Percentiles rank a stretch among this genome's conserved stretches.
Evolutionary conservation across 2,113 vertebrate genomes (phyloP).

Genomic region (Micromys minutus): DNA sequence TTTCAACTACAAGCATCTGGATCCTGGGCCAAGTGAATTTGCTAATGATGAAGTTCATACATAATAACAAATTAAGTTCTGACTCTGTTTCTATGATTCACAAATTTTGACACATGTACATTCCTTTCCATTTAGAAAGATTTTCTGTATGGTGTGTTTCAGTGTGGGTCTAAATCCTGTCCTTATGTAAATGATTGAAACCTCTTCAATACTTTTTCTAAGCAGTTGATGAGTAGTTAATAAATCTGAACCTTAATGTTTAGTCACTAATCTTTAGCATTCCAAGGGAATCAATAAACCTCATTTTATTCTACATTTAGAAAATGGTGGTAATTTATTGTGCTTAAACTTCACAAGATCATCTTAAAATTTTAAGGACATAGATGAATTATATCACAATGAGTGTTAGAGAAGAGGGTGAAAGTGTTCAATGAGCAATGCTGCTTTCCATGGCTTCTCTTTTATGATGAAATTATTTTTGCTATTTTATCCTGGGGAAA

Average conservation of each 20-base stretch:
- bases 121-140: background rate
- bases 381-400: background rate
- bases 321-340: background rate
- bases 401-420: background rate
- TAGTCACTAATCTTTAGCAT: background rate
- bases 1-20: constrained; percentile 34
- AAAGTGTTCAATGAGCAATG: background rate
- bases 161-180: background rate
- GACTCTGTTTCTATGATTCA: background rate
- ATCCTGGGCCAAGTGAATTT: constrained; percentile 22
- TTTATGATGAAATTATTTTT: background rate
- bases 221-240: background rate
- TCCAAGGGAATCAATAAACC: background rate
- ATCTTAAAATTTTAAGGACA: background rate
- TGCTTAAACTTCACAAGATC: background rate
- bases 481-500: background rate
- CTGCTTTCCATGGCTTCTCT: background rate
- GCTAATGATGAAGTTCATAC: background rate
- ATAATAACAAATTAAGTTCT: background rate
- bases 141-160: background rate
- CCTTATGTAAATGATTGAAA: background rate
- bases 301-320: background rate
- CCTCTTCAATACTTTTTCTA: background rate
- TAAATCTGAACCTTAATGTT: background rate
- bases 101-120: background rate